A percentile compares a stretch with the other conserved stretches of the same genome.
phyloP scores from a whole-genome alignment of 1,140 invertebrate genomes.

The Polyergus mexicanus region DNA sequence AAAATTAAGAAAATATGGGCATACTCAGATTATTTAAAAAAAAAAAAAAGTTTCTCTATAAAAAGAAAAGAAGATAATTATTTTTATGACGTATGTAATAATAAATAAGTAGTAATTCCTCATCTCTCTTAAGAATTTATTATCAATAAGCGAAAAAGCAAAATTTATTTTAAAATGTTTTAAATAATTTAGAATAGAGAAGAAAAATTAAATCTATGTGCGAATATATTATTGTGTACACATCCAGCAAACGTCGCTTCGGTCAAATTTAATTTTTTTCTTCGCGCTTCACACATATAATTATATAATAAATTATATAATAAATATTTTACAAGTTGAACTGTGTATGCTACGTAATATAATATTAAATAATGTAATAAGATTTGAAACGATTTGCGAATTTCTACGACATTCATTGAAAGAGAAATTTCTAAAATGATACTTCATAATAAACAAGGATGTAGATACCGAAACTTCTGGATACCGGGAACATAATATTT shows the following conservation, averaged over 20 bases:
- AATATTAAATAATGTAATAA: neutral
- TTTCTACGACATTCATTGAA: neutral
- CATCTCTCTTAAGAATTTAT: too few relatives aligned
- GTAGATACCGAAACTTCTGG: neutral
- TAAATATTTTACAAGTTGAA: too few relatives aligned
- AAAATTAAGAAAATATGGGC: neutral
- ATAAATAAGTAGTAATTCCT: neutral
- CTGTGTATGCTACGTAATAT: too few relatives aligned
- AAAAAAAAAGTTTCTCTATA: too few relatives aligned
- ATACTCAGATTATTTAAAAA: neutral
- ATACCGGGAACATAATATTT: constrained; percentile 15
- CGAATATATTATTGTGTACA: too few relatives aligned
- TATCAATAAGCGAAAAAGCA: too few relatives aligned
- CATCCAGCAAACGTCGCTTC: too few relatives aligned
- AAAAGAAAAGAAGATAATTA: neutral
- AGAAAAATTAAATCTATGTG: too few relatives aligned
- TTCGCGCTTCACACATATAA: neutral
- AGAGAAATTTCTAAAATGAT: neutral
- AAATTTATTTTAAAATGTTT: too few relatives aligned
- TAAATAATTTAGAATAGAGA: too few relatives aligned
- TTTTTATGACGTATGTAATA: neutral
- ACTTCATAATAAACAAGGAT: neutral
- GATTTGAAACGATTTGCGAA: neutral
- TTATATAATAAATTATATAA: too few relatives aligned
- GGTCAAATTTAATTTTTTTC: neutral